Percentiles rank a stretch among this genome's conserved stretches.
Conservation (phyloP, 1,140 invertebrate genomes). For the Brachionus paranguensis region DNA sequence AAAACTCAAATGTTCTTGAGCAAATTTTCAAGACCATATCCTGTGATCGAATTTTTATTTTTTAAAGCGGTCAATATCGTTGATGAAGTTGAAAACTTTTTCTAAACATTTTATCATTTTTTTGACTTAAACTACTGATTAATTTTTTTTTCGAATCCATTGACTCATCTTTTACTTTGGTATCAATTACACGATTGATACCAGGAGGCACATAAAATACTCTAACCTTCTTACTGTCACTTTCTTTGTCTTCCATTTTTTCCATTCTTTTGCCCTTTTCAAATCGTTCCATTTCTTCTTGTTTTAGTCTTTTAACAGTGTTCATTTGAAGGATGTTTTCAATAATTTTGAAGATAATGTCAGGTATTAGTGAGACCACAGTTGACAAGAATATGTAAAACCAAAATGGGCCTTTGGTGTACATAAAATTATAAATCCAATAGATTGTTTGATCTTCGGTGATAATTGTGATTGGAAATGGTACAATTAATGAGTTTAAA, state of each 20-base stretch:
- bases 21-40: neutral
- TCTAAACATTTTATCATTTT: neutral
- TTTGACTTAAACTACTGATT: neutral
- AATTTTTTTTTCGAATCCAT: neutral
- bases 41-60: neutral
- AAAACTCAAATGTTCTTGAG: no score
- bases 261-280: neutral
- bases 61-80: neutral
- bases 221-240: neutral
- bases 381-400: neutral
- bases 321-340: neutral
- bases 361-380: neutral
- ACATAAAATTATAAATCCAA: slow-evolving; percentile 36
- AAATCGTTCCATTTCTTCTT: neutral
- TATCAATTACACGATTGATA: neutral
- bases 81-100: slow-evolving; percentile 9
- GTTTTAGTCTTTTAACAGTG: neutral
- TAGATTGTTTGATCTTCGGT: slow-evolving; percentile 21
- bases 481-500: slow-evolving; percentile 24
- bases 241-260: neutral
- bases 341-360: slow-evolving; percentile 18
- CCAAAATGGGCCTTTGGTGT: neutral
- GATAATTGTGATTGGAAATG: neutral
- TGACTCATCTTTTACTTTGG: neutral
- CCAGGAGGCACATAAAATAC: neutral